These are phyloP conservation scores for Anser cygnoides DNA, from an alignment of 2,113 vertebrate species.

Conservation along the genomic window DNA sequence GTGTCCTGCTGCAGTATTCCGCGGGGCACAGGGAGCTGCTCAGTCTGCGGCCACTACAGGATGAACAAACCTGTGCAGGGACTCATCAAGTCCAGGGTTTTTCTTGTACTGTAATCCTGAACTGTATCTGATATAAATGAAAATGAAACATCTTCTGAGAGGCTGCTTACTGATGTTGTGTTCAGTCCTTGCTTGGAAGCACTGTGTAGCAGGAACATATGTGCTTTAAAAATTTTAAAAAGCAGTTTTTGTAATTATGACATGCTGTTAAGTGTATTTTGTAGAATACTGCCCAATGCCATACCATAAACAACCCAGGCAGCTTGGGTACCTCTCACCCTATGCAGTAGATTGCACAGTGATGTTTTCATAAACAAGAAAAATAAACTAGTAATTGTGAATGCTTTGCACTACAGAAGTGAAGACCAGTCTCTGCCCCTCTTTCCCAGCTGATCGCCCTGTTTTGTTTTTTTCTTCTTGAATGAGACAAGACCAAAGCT, in stretches of 20 bases:
- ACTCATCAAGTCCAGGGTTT: not conserved
- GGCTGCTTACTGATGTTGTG: not conserved
- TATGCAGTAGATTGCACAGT: not conserved
- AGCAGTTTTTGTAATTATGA: not conserved
- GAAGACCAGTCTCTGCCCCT: not conserved
- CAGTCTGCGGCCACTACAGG: rapidly evolving
- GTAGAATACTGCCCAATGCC: not conserved
- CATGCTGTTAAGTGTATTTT: not conserved
- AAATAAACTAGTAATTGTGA: not conserved
- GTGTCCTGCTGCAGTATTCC: not conserved
- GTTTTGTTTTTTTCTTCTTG: not conserved
- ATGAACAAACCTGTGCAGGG: not conserved
- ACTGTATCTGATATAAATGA: not conserved
- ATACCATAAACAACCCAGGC: not conserved
- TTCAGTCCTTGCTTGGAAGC: not conserved
- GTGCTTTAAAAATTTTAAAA: not conserved
- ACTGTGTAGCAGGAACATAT: rapidly evolving
- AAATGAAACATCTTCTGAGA: not conserved
- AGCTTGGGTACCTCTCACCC: not conserved
- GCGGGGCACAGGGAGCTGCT: not conserved
- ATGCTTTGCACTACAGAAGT: not conserved
- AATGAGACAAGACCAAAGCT: not conserved
- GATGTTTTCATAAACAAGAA: not conserved
- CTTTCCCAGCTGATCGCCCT: not conserved
- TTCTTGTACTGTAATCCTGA: not conserved